Evolutionary conservation across 1,140 invertebrate species (phyloP).

Genomic region (Saccostrea cuccullata): DNA sequence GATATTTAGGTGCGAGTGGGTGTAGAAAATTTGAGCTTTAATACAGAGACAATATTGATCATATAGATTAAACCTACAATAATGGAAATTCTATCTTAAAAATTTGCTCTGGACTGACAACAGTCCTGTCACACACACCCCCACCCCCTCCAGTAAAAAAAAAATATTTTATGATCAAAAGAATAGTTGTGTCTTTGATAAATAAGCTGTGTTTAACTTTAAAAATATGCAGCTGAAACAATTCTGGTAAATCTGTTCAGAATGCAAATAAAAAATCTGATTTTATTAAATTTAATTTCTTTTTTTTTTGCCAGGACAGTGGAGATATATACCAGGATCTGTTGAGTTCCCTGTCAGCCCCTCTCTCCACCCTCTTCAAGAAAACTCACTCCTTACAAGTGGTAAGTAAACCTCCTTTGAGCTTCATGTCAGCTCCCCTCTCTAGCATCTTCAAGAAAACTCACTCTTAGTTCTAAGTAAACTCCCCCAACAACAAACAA

Average conservation of each 20-base stretch:
- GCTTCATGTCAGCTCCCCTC: too few relatives aligned
- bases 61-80: too few relatives aligned
- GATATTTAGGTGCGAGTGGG: neutral
- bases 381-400: conserved; percentile 69
- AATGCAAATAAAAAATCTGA: neutral
- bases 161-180: neutral
- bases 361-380: conserved; percentile 67
- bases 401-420: conserved; percentile 48
- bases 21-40: neutral
- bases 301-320: conserved; percentile 64
- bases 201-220: neutral
- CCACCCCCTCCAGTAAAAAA: neutral
- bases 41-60: too few relatives aligned
- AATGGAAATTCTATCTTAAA: too few relatives aligned
- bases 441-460: too few relatives aligned
- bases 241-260: neutral
- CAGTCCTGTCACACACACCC: too few relatives aligned
- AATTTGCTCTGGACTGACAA: too few relatives aligned
- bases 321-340: conserved; percentile 64
- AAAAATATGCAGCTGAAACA: neutral
- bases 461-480: too few relatives aligned
- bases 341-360: conserved; percentile 60
- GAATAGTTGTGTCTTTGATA: neutral
- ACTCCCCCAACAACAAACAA: too few relatives aligned
- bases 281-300: neutral